Base-by-base conservation (phyloP, 1,140 invertebrate species). In the Eciton burchellii region DNA sequence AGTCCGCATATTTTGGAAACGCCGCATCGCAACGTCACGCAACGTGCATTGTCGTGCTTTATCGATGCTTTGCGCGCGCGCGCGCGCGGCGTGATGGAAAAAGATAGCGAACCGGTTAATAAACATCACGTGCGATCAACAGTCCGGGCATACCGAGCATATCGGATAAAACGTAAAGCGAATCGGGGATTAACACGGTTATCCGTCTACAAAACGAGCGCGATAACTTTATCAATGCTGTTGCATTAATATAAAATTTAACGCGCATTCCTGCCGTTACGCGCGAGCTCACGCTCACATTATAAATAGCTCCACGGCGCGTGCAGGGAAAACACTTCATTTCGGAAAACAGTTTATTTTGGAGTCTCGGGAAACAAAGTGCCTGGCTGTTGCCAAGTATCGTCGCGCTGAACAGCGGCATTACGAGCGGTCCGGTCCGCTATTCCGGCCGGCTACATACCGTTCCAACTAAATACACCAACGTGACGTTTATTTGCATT, bases 401-500 rank as follows among this genome's bases (percentile, higher is more conserved):
- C 59, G 6, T 24, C 35, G 6, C 35, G 35, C 35, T 35, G 35
- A 35, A 35, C 6, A 35, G 2, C 35, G 35, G 6, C 6, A 35
- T n/a, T 35, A 35, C 35, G 6, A 35, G 2, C 6, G 35, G 35
- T n/a, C n/a, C n/a, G n/a, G n/a, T n/a, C n/a, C 24, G 21, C 9
- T 35, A 24, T 65, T 77, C 47, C 4, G 26, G 21, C 45, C 19
- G 24, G 12, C n/a, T 45, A 68, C 74, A 60, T 19, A 19, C n/a
- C 63, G 21, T 16, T 70, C 63, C 5, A 29, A 29, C 63, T 79
- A 70, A 70, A 79, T 70, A 79, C 63, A 70, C 63, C 26, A 29
- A 24, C 49, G 21, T 11, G 16, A 14, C 74, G 74, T 57, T 68
- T 57, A 79, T 79, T 79, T 79, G 63, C 74, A 68, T 79, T 79